Evolutionary conservation across 2,113 vertebrate species (phyloP).

Genomic region (Junco hyemalis): DNA sequence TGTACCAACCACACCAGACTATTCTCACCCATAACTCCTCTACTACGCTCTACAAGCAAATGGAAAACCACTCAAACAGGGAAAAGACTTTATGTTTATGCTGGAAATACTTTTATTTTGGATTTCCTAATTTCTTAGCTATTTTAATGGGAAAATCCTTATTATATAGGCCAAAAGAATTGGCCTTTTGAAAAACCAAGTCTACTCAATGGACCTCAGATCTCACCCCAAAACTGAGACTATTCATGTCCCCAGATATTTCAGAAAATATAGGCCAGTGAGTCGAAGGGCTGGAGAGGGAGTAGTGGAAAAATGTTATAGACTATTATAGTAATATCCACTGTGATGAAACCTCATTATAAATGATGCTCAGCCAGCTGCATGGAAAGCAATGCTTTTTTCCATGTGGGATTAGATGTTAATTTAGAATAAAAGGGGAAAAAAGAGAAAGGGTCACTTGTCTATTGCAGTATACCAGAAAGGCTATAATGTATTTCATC

Average conservation of each 20-base stretch:
- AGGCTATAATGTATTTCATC: not conserved
- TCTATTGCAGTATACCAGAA: not conserved
- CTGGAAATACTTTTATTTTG: not conserved
- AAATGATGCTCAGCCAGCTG: not conserved
- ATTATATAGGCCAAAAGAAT: not conserved
- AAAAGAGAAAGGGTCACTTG: not conserved
- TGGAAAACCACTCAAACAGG: not conserved
- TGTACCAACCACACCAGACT: not conserved
- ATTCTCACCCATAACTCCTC: not conserved
- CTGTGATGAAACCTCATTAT: slow-evolving; percentile 19
- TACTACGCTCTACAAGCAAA: fast-evolving
- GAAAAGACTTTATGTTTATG: not conserved
- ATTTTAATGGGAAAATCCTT: not conserved
- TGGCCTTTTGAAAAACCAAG: not conserved
- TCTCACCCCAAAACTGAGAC: not conserved
- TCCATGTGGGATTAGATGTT: not conserved
- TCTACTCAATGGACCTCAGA: not conserved
- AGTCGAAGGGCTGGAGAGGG: not conserved
- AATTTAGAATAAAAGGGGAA: not conserved
- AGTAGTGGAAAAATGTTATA: not conserved
- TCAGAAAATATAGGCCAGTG: slow-evolving; percentile 6
- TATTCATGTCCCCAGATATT: not conserved
- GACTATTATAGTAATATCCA: not conserved
- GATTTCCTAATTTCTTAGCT: not conserved
- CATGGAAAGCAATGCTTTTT: not conserved